phyloP scores from a whole-genome alignment of 2,888 invertebrate species.

The Eupithecia abbreviata region DNA sequence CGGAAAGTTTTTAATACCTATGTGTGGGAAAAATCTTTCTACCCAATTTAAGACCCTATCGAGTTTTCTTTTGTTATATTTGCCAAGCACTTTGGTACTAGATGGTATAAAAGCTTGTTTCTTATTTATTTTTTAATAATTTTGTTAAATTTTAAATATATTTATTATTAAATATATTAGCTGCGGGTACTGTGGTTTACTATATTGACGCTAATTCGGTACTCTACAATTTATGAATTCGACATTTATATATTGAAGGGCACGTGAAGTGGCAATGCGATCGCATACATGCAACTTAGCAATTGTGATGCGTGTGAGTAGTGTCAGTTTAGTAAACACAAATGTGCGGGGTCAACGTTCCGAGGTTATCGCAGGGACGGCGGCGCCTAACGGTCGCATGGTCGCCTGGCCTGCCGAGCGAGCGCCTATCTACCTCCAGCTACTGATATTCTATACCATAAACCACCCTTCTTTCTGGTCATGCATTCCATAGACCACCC shows the following conservation, averaged over 20 bases:
- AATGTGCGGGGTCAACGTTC: conserved; percentile 79
- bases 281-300: conserved; percentile 48
- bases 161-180: too few relatives aligned
- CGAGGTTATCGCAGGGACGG: conserved; percentile 75
- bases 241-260: conserved; percentile 14
- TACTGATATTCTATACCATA: conserved; percentile 17
- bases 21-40: too few relatives aligned
- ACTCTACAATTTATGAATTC: neutral
- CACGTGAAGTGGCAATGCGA: conserved; percentile 34
- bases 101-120: too few relatives aligned
- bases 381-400: conserved; percentile 78
- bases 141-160: too few relatives aligned
- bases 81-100: too few relatives aligned
- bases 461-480: neutral
- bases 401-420: conserved; percentile 48
- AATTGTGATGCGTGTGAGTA: conserved; percentile 57
- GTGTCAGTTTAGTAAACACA: conserved; percentile 73
- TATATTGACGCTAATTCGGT: too few relatives aligned
- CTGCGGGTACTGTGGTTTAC: neutral
- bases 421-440: conserved; percentile 40
- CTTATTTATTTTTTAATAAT: too few relatives aligned
- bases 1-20: too few relatives aligned
- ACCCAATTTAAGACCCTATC: too few relatives aligned
- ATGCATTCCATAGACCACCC: neutral
- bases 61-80: too few relatives aligned